A percentile compares a stretch with the other conserved stretches of the same genome.
Evolutionary conservation across 2,888 invertebrate species (phyloP).

Genomic region (Sphaerophoria taeniata): DNA sequence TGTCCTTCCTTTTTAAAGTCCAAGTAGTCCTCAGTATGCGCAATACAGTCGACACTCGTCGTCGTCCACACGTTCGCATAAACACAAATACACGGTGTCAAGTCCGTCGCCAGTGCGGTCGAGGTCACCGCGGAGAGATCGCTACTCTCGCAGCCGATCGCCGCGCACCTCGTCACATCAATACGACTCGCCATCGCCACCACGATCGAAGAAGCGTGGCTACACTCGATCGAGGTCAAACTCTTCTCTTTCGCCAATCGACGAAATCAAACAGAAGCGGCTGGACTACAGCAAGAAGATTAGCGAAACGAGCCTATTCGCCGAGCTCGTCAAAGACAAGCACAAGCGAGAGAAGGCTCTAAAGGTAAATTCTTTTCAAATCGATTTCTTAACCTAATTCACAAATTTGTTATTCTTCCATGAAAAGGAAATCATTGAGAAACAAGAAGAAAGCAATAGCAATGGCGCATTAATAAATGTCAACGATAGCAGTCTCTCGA

Average conservation of each 20-base stretch:
- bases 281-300: slow-evolving; percentile 91
- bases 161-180: slow-evolving; percentile 78
- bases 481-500: slow-evolving; percentile 81
- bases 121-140: slow-evolving; percentile 82
- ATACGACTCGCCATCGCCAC: slow-evolving; percentile 81
- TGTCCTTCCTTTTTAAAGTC: slow-evolving; percentile 72
- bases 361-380: slow-evolving; percentile 77
- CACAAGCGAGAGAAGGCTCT: slow-evolving; percentile 91
- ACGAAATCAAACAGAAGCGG: slow-evolving; percentile 82
- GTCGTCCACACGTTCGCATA: slow-evolving; percentile 78
- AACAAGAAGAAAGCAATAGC: slow-evolving; percentile 85
- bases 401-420: neutral
- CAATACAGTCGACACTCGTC: slow-evolving; percentile 77
- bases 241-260: slow-evolving; percentile 81
- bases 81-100: slow-evolving; percentile 77
- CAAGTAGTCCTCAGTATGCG: slow-evolving; percentile 78
- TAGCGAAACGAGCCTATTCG: slow-evolving; percentile 94
- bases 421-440: slow-evolving; percentile 86
- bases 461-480: slow-evolving; percentile 79
- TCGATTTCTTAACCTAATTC: no score
- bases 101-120: slow-evolving; percentile 83
- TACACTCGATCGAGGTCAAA: slow-evolving; percentile 79
- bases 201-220: slow-evolving; percentile 79
- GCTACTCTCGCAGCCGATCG: slow-evolving; percentile 81
- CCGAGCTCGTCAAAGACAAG: slow-evolving; percentile 93